A percentile compares a stretch with the other conserved stretches of the same genome.
These are phyloP conservation scores for Pristis pectinata DNA, from an alignment of 2,797 vertebrate genomes.

Conservation along the genomic window DNA sequence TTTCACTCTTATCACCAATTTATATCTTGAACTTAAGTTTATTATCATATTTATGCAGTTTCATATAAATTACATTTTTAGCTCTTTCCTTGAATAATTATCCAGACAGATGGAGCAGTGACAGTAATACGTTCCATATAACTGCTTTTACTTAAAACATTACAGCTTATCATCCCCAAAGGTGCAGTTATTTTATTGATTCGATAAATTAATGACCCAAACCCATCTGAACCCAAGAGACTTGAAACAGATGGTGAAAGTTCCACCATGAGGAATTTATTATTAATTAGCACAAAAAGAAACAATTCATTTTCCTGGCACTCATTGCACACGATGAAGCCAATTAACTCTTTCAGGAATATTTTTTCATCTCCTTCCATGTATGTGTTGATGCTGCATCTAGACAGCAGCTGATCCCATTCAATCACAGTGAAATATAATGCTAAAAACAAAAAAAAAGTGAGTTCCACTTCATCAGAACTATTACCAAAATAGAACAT, in stretches of 20 bases:
- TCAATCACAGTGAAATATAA: neutral
- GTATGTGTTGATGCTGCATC: neutral
- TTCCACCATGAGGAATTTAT: neutral
- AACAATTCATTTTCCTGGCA: neutral
- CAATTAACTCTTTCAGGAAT: neutral
- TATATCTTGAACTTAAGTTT: neutral
- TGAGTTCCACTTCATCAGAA: neutral
- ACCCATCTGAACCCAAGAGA: neutral
- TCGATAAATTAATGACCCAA: neutral
- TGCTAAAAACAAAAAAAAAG: neutral
- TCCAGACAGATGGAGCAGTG: neutral
- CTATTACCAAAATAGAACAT: neutral
- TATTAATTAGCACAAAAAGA: neutral
- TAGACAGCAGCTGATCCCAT: too few species aligned
- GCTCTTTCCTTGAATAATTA: neutral
- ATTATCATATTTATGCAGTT: neutral
- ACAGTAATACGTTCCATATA: neutral
- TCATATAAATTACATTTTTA: neutral
- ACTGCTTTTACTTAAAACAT: neutral
- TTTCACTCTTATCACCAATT: neutral
- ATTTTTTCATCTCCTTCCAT: neutral
- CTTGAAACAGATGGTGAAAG: neutral
- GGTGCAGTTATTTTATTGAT: neutral
- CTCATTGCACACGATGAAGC: neutral
- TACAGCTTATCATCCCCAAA: neutral